Base-by-base conservation (phyloP, 2,888 invertebrate genomes). In the Eumacrocentrus americanus region DNA sequence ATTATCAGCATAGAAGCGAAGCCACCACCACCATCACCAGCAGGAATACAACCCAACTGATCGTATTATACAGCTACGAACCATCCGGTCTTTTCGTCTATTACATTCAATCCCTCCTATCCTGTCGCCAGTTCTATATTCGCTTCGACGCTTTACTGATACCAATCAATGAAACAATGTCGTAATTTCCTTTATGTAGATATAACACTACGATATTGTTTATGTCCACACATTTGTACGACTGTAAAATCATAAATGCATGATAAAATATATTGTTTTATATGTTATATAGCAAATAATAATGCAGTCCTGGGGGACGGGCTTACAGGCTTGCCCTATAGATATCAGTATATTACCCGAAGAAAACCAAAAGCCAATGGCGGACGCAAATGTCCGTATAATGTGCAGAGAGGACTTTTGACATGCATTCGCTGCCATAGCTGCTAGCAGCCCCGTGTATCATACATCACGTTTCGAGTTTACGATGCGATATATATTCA, bases 391-490 rank as follows among this genome's bases (percentile, higher is more conserved):
- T n/a, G n/a, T n/a, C n/a, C n/a, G n/a, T n/a, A n/a, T n/a, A n/a
- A n/a, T n/a, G n/a, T n/a, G n/a, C n/a, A n/a, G n/a, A n/a, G n/a
- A n/a, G n/a, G n/a, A n/a, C n/a, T n/a, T n/a, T n/a, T n/a, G n/a
- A n/a, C n/a, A n/a, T n/a, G n/a, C n/a, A n/a, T n/a, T 29, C 9
- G 29, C 29, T 29, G 9, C 29, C 29, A 29, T 29, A 6, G 29
- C 29, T 46, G 12, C 18, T 9, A 9, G 20, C 23, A n/a, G 16
- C 7, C 14, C n/a, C 20, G 14, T 35, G 14, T 46, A 52, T 53
- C 67, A 70, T 76, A 72, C 70, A 76, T 77, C 76, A 76, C 72
- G 71, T 71, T 62, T 66, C 58, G 66, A 71, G 72, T 79, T 78
- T 77, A 78, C 74, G 72, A 76, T 70, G 70, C 72, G 75, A 78